Percentiles rank a stretch among this genome's conserved stretches.
These are phyloP conservation scores for Thalassarche chlororhynchos DNA, from an alignment of 2,113 vertebrate species.

Conservation along the genomic window DNA sequence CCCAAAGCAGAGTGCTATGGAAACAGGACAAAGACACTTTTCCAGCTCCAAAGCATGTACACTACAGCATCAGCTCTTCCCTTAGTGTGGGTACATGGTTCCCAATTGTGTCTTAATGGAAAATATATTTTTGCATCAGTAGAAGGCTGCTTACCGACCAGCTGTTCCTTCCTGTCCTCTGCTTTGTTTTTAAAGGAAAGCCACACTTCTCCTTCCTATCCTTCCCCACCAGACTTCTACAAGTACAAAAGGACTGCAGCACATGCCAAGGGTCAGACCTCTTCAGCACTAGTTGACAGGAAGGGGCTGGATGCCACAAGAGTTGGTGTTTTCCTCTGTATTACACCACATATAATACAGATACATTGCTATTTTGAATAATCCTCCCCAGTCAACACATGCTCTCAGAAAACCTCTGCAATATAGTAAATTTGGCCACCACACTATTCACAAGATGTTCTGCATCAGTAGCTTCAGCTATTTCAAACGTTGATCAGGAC, in stretches of 20 bases:
- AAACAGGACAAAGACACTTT: neutral
- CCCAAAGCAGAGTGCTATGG: neutral
- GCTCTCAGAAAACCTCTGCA: neutral
- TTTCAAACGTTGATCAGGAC: neutral
- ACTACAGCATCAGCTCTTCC: neutral
- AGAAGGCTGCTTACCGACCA: neutral
- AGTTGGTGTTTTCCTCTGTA: neutral
- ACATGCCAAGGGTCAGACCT: neutral
- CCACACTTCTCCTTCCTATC: neutral
- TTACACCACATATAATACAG: neutral
- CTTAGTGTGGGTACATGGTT: neutral
- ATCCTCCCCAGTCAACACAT: neutral
- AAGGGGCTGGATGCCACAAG: neutral
- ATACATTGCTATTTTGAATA: neutral
- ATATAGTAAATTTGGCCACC: neutral
- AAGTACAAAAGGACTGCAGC: neutral
- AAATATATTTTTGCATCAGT: neutral
- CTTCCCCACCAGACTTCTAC: neutral
- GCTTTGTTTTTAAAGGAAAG: conserved; percentile 39
- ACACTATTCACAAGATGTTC: neutral
- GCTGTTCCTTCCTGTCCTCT: conserved; percentile 36
- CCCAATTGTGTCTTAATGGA: neutral
- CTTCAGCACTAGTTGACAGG: neutral
- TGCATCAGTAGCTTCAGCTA: neutral
- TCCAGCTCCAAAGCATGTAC: neutral